A percentile compares a stretch with the other conserved stretches of the same genome.
phyloP scores from a whole-genome alignment of 2,888 invertebrate genomes.

The Mesorhabditis sp. region DNA sequence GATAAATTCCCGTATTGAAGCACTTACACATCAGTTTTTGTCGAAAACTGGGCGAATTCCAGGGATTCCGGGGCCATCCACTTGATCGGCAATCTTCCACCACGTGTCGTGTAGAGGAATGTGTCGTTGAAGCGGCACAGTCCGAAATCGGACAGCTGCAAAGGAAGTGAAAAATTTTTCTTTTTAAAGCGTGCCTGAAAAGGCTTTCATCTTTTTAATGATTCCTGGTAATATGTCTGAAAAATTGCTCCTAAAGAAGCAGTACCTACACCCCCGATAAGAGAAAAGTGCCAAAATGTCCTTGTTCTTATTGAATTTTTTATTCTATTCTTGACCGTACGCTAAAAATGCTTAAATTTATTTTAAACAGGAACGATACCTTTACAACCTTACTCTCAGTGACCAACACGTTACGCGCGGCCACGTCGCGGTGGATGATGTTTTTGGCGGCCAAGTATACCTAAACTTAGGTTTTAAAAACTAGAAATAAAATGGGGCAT shows the following conservation, averaged over 20 bases:
- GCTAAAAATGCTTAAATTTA: too few species aligned
- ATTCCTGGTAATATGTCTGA: too few species aligned
- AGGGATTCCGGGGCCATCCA: neutral
- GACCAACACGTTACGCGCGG: neutral
- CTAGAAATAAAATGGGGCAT: too few species aligned
- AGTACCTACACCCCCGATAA: too few species aligned
- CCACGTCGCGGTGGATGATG: neutral
- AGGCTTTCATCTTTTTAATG: too few species aligned
- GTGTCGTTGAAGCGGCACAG: slow-evolving; percentile 1
- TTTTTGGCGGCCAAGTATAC: neutral
- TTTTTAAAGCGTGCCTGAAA: too few species aligned
- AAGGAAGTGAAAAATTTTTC: too few species aligned
- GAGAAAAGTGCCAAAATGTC: too few species aligned
- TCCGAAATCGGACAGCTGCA: neutral
- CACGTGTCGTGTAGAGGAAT: neutral
- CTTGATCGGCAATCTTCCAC: neutral
- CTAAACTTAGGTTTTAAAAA: neutral
- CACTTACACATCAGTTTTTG: neutral
- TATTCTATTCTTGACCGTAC: too few species aligned
- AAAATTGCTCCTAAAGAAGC: too few species aligned
- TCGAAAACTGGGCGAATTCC: slow-evolving; percentile 4
- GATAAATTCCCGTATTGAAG: neutral
- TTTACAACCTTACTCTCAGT: neutral
- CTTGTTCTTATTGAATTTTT: too few species aligned
- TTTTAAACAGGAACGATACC: neutral